Evolutionary conservation across 2,888 invertebrate species (phyloP), one percentile per base, ranked within the genome.

Genomic region (Agrypnus murinus): DNA sequence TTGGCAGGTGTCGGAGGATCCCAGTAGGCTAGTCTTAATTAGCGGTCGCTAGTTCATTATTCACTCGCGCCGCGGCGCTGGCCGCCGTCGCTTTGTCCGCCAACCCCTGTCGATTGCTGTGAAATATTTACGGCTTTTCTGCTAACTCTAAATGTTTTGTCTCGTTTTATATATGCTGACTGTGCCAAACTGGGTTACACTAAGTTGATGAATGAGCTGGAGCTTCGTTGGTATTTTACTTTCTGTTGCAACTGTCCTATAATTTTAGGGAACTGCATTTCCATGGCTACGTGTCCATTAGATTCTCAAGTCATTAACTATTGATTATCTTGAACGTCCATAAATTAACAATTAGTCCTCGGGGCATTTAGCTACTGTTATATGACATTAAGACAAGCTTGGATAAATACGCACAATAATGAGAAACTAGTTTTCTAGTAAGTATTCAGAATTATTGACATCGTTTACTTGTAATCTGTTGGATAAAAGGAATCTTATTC

Each of bases 1-100:
- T 84, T 84, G 84, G 82, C 84, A 84, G 84, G 83, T 84, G 84
- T 83, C 83, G 80, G 82, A 74, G 78, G 73, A 79, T 81, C 82
- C 84, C 84, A 78, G 79, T 80, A 81, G 83, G 80, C 82, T 78
- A 79, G 81, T 84, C 83, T 84, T 84, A 84, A 85, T 85, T 84
- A 84, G 85, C 82, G 84, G 84, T 84, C 79, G 79, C 81, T 77
- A 78, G 83, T 84, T 84, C 84, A 84, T 84, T 84, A 84, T 84
- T 84, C 84, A 83, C 80, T 69, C 77, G 78, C 79, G 81, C 77
- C 81, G 81, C 78, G 80, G 78, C 77, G 79, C 79, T 79, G 77
- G 78, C 79, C 81, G 77, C 76, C 81, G 81, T 79, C 82, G 82
- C 81, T 84, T 82, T 83, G 82, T 84, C 81, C 81, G 77, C 72